Base-by-base conservation (phyloP, 2,113 vertebrate species). In the Cryptomyrus ogoouensis region DNA sequence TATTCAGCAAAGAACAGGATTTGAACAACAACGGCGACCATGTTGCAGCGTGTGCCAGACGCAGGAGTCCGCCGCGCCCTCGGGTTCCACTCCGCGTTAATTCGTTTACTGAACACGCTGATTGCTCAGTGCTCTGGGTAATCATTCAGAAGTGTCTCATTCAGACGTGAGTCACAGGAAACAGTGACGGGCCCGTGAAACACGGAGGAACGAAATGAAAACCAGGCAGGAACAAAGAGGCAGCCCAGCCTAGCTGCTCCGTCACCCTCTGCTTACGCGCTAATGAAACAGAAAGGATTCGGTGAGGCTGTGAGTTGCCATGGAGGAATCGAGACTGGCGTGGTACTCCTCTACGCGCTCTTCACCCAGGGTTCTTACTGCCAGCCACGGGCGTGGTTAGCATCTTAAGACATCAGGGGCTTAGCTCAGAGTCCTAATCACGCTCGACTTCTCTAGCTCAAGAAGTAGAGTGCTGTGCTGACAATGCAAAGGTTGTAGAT, bases 91-190 rank as follows among this genome's bases (percentile, higher is more conserved):
- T 83, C 77, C 35, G 10, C 31, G 47, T 47, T 47, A 24, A 42
- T 89, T 89, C 49, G 31, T 83, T 83, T 31, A 50, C 70, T 89
- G 83, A 89, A 83, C 49, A 44, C 88, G 1, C 31, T 42, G 74
- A 83, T 56, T 89, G 74, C 74, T 50, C 42, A 35, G 47, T 27
- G 74, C 49, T 83, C 47, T 27, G 88, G 46, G 88, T 56, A 89
- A 83, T 89, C 74, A 83, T 53, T 89, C 31, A 83, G 27, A 56
- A 35, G 88, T 52, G 46, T 42, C 88, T 83, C 49, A n/a, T 42
- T 83, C 70, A 83, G 88, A 83, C 31, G 47, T 89, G 88, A 89
- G 70, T 89, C 74, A 89, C 52, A 7, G 35, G 31, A 89, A 83
- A 24, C 35, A 31, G 49, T 39, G 88, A 31, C 47, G 2, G 49